A percentile compares a stretch with the other conserved stretches of the same genome.
phyloP scores from a whole-genome alignment of 2,888 invertebrate species.

The Amphipoea lucens region DNA sequence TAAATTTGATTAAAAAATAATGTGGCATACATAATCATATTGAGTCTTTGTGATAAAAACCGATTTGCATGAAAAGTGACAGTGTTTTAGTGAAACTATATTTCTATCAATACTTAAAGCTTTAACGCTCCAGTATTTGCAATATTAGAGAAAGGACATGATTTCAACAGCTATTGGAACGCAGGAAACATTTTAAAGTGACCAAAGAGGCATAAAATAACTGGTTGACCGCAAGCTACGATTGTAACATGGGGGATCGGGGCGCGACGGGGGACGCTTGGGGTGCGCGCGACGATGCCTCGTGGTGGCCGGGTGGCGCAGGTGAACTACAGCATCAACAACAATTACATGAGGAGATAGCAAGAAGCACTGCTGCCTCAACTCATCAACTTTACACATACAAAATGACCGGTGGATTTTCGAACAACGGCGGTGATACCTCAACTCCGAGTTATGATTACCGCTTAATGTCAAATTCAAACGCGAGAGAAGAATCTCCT shows the following conservation, averaged over 20 bases:
- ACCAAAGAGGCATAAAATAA: constrained; percentile 83
- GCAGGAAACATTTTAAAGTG: constrained; percentile 76
- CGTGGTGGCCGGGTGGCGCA: constrained; percentile 89
- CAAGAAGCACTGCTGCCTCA: constrained; percentile 85
- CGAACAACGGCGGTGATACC: constrained; percentile 92
- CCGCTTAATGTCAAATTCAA: constrained; percentile 92
- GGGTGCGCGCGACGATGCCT: constrained; percentile 91
- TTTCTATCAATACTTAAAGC: constrained; percentile 61
- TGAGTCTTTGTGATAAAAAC: constrained; percentile 85
- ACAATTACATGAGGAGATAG: constrained; percentile 88
- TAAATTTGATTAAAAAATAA: constrained; percentile 70
- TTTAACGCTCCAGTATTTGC: constrained; percentile 59
- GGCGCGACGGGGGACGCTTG: constrained; percentile 90
- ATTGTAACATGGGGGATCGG: constrained; percentile 88
- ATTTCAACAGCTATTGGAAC: constrained; percentile 73
- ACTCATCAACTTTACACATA: constrained; percentile 95
- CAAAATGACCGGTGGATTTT: constrained; percentile 96
- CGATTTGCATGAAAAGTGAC: constrained; percentile 73
- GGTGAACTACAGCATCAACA: constrained; percentile 89
- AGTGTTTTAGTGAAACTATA: constrained; percentile 72
- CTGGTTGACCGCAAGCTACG: constrained; percentile 85
- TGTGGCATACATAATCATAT: constrained; percentile 76
- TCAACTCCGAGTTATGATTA: constrained; percentile 94
- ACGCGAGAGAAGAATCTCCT: constrained; percentile 86
- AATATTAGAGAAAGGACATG: constrained; percentile 79